These are phyloP conservation scores for Bambusicola thoracicus DNA, from an alignment of 2,113 vertebrate genomes.

Conservation along the genomic window DNA sequence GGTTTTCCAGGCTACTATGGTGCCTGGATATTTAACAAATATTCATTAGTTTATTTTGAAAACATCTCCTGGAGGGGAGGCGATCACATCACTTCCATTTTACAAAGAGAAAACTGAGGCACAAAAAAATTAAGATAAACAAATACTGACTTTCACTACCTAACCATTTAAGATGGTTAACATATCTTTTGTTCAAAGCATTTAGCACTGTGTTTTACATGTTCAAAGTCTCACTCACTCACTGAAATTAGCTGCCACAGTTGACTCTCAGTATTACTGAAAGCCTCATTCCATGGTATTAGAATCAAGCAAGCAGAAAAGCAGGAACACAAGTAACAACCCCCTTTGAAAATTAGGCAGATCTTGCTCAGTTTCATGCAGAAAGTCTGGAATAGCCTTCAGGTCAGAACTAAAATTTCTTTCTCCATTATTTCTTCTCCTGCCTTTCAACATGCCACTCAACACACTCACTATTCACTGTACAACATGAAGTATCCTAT, in stretches of 20 bases:
- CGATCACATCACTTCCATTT: background rate
- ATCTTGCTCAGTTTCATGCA: background rate
- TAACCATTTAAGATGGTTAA: background rate
- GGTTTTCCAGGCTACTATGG: constrained; percentile 23
- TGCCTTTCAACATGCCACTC: background rate
- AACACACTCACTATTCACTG: background rate
- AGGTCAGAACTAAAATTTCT: background rate
- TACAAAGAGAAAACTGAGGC: background rate
- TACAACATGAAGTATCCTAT: background rate
- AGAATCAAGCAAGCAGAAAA: background rate
- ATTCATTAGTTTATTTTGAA: constrained; percentile 35
- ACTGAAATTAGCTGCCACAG: background rate
- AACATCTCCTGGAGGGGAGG: background rate
- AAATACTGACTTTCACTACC: background rate
- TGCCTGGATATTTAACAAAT: background rate
- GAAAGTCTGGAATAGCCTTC: background rate
- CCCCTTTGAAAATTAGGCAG: background rate
- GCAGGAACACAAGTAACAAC: background rate
- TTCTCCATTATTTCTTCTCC: background rate
- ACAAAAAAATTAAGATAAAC: background rate
- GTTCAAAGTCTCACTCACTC: background rate
- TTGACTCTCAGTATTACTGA: background rate
- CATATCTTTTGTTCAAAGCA: background rate
- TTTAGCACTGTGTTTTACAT: background rate
- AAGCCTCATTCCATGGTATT: background rate